These are phyloP conservation scores for Bothrops jararaca DNA, from an alignment of 2,113 vertebrate genomes.

Conservation along the genomic window DNA sequence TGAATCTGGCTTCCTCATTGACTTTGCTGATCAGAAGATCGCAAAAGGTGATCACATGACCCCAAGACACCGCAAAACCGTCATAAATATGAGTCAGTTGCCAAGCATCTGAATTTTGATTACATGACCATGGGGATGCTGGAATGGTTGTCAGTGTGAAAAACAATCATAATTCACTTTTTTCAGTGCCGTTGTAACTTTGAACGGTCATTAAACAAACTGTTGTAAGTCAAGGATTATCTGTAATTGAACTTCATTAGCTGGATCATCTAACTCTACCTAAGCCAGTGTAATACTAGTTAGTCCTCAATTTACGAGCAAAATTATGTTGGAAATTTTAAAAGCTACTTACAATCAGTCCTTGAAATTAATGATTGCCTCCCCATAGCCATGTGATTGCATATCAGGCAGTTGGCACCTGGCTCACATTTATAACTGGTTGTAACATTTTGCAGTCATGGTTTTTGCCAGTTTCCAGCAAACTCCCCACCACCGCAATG, in stretches of 20 bases:
- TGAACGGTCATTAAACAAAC: not conserved
- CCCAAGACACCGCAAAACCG: not conserved
- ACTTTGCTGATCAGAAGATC: not conserved
- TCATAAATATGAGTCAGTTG: not conserved
- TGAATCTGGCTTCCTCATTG: not conserved
- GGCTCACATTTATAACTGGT: not conserved
- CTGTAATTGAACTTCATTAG: not conserved
- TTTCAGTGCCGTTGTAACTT: not conserved
- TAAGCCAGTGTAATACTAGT: not conserved
- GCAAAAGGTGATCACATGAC: not conserved
- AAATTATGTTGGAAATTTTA: not conserved
- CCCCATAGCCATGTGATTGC: not conserved
- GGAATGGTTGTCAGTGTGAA: not conserved
- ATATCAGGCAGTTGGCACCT: not conserved
- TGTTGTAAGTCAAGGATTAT: not conserved
- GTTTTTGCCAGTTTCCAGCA: not conserved
- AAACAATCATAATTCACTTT: not conserved
- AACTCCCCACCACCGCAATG: not conserved
- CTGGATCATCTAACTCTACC: too few relatives aligned
- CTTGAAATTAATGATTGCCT: not conserved
- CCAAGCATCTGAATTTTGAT: not conserved
- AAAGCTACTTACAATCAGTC: not conserved
- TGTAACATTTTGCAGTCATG: not conserved
- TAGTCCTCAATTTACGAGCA: not conserved
- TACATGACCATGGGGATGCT: not conserved